Conservation (phyloP, 2,113 vertebrate genomes). For the Petroica traversi region DNA sequence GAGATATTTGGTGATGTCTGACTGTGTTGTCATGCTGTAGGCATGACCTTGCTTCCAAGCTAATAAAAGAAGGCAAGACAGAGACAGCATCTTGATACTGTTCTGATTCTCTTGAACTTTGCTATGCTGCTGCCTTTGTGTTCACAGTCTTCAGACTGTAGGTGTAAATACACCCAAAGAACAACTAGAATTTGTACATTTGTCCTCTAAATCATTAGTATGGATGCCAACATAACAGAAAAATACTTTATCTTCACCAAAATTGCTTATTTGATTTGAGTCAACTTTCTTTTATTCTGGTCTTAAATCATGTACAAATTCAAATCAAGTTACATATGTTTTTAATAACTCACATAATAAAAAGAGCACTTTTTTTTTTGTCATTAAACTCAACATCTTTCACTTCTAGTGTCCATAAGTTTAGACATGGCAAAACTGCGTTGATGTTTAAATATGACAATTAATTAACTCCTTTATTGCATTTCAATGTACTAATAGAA, state of each 20-base stretch:
- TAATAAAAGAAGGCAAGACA: not conserved
- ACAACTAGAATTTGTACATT: not conserved
- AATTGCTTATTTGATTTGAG: not conserved
- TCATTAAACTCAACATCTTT: not conserved
- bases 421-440: not conserved
- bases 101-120: not conserved
- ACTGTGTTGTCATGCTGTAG: not conserved
- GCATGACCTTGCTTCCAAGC: not conserved
- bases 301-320: not conserved
- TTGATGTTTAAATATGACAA: not conserved
- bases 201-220: not conserved
- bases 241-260: not conserved
- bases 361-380: not conserved
- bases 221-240: not conserved
- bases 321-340: not conserved
- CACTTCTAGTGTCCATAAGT: not conserved
- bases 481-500: not conserved
- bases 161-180: not conserved
- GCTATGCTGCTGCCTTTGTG: not conserved
- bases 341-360: not conserved
- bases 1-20: not conserved
- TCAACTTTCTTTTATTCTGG: not conserved
- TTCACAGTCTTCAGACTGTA: not conserved
- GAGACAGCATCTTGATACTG: not conserved
- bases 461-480: not conserved